Percentiles rank a stretch among this genome's conserved stretches.
Conservation (phyloP, 2,113 vertebrate genomes). For the Ptychochromis oligacanthus region DNA sequence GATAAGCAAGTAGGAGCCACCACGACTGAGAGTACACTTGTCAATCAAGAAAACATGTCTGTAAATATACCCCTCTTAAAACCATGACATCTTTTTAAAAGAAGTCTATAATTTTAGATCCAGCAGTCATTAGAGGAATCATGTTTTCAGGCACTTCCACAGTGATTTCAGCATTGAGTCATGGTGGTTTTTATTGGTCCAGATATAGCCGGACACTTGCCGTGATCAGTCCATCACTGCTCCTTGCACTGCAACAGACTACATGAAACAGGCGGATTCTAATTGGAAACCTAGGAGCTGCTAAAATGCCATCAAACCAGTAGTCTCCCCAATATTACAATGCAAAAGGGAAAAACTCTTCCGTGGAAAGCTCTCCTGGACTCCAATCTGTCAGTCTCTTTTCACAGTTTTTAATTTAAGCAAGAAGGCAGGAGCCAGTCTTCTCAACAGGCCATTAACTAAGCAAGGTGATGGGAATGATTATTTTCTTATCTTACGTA, state of each 20-base stretch:
- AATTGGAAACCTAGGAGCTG: neutral
- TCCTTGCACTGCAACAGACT: neutral
- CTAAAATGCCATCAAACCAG: conserved; percentile 5
- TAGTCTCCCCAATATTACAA: conserved; percentile 34
- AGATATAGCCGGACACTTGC: neutral
- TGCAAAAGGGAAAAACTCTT: conserved; percentile 25
- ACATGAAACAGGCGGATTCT: neutral
- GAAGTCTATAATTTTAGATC: conserved; percentile 35
- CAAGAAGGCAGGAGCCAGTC: conserved; percentile 44
- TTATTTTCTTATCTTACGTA: conserved; percentile 59
- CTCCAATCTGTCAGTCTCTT: conserved; percentile 24
- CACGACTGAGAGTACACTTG: conserved; percentile 22
- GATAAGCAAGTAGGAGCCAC: conserved; percentile 16
- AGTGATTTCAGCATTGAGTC: conserved; percentile 6
- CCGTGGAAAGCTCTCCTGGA: conserved; percentile 31
- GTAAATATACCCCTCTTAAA: conserved; percentile 47
- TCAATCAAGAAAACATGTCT: conserved; percentile 42
- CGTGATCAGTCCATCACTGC: conserved; percentile 1
- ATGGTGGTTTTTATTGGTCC: conserved; percentile 11
- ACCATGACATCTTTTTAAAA: conserved; percentile 46
- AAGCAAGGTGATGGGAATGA: conserved; percentile 29
- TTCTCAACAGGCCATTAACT: conserved; percentile 47
- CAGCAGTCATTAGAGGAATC: conserved; percentile 12
- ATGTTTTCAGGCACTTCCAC: neutral
- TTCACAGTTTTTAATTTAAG: conserved; percentile 48